Base-by-base conservation (phyloP, 2,113 vertebrate species). In the Hucho hucho region DNA sequence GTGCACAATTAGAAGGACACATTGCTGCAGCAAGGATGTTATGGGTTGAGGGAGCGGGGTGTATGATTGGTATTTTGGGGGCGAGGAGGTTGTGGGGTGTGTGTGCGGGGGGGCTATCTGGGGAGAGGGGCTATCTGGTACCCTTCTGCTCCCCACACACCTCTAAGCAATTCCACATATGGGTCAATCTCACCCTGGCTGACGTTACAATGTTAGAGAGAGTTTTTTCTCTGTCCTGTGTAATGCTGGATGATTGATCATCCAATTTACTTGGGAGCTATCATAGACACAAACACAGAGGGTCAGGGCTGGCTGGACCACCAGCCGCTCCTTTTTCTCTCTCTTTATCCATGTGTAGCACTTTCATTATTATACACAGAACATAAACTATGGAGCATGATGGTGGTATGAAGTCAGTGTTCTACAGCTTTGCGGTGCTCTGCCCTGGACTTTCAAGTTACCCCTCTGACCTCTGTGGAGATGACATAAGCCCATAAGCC, bases 111-210 rank as follows among this genome's bases (percentile, higher is more conserved):
- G n/a, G n/a, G n/a, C n/a, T n/a, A n/a, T n/a, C n/a, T n/a, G n/a
- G 49, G 32, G 37, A 49, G 47, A 43, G 63, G 58, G 24, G 58
- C 64, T 79, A 82, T 80, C 78, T 78, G 43, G 71, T 82, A 72
- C 79, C 82, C 83, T 86, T 85, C 69, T 75, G 70, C 79, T 78
- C 79, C 64, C 29, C 37, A 64, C 70, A 26, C 28, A 79, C 72
- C 78, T 85, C 86, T 93, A 92, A 93, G 92, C 86, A 91, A 88
- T 88, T 84, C 91, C 93, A 93, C 25, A 91, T 92, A 92, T 90
- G 82, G 83, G 83, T 80, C 53, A 73, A 82, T 80, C 53, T 75
- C 70, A 70, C 78, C 81, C 81, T 87, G 37, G 37, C 7, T 37
- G 58, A 22, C 58, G 20, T 59, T 87, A 88, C 87, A 82, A 82